Evolutionary conservation across 92 coral and sea anemone species (phyloP).

Genomic region (Bergia puertoricense): DNA sequence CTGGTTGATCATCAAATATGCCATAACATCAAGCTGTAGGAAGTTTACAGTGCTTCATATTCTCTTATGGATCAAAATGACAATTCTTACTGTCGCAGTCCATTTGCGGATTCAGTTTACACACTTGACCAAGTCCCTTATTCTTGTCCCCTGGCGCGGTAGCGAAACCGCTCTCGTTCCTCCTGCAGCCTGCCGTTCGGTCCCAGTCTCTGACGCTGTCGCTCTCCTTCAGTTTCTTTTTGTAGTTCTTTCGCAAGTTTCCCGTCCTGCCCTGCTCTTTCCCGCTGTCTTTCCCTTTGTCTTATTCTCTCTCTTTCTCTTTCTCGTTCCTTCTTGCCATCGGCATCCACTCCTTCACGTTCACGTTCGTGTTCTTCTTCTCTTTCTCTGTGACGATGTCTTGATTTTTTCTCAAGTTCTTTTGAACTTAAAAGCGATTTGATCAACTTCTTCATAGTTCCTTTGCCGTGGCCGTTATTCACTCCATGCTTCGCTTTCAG

Average conservation of each 20-base stretch:
- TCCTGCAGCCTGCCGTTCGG: constrained; percentile 51
- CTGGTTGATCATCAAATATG: too few species aligned
- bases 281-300: constrained; percentile 65
- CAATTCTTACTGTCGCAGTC: neutral
- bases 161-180: constrained; percentile 71
- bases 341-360: constrained; percentile 12
- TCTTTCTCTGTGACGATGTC: constrained; percentile 32
- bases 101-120: neutral
- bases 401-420: neutral
- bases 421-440: neutral
- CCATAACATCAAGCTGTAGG: too few species aligned
- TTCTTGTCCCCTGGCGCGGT: constrained; percentile 54
- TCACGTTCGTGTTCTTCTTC: constrained; percentile 51
- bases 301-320: constrained; percentile 63
- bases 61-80: neutral
- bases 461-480: neutral
- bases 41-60: neutral
- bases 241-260: constrained; percentile 50
- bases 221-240: constrained; percentile 68
- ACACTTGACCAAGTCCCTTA: neutral
- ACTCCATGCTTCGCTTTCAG: neutral
- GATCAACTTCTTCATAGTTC: neutral
- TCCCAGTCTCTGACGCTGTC: constrained; percentile 64
- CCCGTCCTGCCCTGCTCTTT: constrained; percentile 47
- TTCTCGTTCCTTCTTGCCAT: constrained; percentile 55